Percentiles rank a stretch among this genome's conserved stretches.
These are phyloP conservation scores for Acleris emargana DNA, from an alignment of 2,888 invertebrate genomes.

Conservation along the genomic window DNA sequence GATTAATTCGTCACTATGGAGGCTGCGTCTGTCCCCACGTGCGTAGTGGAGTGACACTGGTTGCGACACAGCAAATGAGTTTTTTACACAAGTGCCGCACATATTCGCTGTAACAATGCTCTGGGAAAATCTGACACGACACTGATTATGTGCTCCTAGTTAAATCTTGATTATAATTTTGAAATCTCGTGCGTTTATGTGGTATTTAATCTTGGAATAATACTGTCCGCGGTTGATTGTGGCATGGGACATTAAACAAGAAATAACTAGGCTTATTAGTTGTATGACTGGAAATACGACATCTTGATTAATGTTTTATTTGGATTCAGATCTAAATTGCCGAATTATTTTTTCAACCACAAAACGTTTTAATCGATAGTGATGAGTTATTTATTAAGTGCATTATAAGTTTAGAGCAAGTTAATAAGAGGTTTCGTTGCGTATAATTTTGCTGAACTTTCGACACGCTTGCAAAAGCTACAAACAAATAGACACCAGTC, in stretches of 20 bases:
- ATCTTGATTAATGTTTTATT: too few species aligned
- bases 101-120: constrained; percentile 66
- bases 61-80: constrained; percentile 66
- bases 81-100: constrained; percentile 67
- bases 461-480: constrained; percentile 22
- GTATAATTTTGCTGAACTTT: constrained; percentile 30
- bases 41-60: constrained; percentile 41
- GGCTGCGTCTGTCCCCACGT: constrained; percentile 17
- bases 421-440: constrained; percentile 10
- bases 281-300: too few species aligned
- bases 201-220: constrained; percentile 37
- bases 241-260: neutral
- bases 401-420: constrained; percentile 5
- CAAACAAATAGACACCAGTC: constrained; percentile 41
- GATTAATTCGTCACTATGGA: constrained; percentile 18
- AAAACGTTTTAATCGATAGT: neutral
- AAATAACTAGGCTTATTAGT: too few species aligned
- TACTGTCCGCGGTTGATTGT: constrained; percentile 7
- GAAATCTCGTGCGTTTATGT: constrained; percentile 55
- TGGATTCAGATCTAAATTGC: too few species aligned
- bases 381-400: neutral
- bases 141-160: constrained; percentile 57
- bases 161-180: constrained; percentile 63
- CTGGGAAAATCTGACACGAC: constrained; percentile 68
- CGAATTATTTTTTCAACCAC: neutral